phyloP scores from a whole-genome alignment of 2,113 vertebrate species.

The Theristicus caerulescens region DNA sequence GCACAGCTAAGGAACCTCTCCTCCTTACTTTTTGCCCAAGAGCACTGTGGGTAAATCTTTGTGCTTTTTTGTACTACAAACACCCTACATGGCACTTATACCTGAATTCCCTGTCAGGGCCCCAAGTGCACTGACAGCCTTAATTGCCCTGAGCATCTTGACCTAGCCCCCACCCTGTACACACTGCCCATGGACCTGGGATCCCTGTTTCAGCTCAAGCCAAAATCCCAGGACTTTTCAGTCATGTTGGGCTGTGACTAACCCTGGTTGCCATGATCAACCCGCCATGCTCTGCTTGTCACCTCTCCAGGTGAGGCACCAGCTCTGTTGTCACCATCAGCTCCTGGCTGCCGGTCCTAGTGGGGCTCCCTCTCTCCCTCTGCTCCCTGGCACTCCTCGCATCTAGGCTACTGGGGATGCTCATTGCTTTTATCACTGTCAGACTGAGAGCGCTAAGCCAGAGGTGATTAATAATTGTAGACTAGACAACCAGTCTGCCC shows the following conservation, averaged over 20 bases:
- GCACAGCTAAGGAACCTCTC: neutral
- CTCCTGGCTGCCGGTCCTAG: neutral
- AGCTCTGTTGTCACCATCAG: neutral
- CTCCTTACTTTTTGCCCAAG: neutral
- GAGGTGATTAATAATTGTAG: neutral
- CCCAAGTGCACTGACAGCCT: accelerated
- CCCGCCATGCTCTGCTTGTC: neutral
- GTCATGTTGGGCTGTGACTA: neutral
- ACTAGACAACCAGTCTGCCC: neutral
- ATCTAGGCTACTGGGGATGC: neutral
- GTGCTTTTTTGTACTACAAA: neutral
- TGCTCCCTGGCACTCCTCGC: neutral
- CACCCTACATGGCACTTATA: neutral
- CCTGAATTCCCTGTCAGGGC: neutral
- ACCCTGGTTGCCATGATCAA: neutral
- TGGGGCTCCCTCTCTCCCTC: neutral
- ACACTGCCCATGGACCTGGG: neutral
- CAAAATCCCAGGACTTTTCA: neutral
- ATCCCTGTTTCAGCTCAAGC: neutral
- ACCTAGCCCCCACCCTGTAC: neutral
- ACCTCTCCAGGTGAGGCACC: neutral
- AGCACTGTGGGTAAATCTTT: neutral
- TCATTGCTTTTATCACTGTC: neutral
- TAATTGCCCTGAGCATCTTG: neutral
- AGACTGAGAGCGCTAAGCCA: neutral